Conservation (phyloP, 2,113 vertebrate genomes). For the Callocephalon fimbriatum region DNA sequence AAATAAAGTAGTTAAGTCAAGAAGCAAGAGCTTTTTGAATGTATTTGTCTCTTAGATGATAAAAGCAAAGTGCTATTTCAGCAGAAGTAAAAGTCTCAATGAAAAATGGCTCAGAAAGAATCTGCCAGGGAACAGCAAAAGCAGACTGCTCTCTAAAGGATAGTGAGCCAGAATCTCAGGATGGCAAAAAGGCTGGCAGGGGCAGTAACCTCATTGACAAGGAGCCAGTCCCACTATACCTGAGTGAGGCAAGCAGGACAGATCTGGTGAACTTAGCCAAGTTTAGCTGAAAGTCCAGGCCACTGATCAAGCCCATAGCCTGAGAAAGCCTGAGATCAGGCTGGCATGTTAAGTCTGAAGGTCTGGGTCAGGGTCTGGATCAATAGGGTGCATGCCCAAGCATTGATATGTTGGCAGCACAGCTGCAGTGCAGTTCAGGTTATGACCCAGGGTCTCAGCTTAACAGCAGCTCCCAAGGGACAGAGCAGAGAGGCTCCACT, state of each 20-base stretch:
- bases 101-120: not conserved
- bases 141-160: not conserved
- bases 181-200: not conserved
- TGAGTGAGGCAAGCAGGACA: not conserved
- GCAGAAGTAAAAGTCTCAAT: constrained; percentile 1
- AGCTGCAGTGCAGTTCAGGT: not conserved
- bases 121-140: not conserved
- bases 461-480: not conserved
- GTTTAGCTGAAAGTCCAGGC: not conserved
- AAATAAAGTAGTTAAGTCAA: not conserved
- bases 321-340: not conserved
- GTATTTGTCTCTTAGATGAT: not conserved
- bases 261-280: not conserved
- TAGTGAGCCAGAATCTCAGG: not conserved
- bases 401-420: not conserved
- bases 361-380: not conserved
- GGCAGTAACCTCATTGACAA: accelerated
- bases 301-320: not conserved
- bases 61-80: not conserved
- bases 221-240: not conserved
- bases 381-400: not conserved
- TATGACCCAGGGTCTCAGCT: not conserved
- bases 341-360: not conserved
- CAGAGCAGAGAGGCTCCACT: not conserved
- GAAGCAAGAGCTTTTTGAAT: not conserved